Evolutionary conservation across 2,113 vertebrate species (phyloP).

Genomic region (Cranoglanis bouderius): DNA sequence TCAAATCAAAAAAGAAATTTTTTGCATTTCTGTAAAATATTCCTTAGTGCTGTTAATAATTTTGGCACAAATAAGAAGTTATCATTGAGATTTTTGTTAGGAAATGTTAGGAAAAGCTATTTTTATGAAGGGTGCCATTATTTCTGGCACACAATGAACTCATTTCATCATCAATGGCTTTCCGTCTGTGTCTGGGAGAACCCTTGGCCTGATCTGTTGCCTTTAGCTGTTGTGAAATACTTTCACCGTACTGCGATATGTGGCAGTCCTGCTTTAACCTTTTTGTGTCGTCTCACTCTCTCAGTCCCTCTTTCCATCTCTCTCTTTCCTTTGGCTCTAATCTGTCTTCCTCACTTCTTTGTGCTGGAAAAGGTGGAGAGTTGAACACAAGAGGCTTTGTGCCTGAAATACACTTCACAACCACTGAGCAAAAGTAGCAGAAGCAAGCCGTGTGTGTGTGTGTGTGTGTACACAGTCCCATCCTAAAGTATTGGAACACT

Average conservation of each 20-base stretch:
- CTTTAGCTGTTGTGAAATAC: slow-evolving; percentile 74
- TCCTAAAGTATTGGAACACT: background rate
- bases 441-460: slow-evolving; percentile 28
- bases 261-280: slow-evolving; percentile 59
- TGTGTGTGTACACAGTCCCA: background rate
- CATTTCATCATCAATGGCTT: background rate
- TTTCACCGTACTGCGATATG: slow-evolving; percentile 68
- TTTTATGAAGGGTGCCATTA: background rate
- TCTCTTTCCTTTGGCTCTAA: slow-evolving; percentile 3
- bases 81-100: background rate
- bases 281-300: slow-evolving; percentile 23
- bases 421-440: slow-evolving; percentile 64
- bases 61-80: background rate
- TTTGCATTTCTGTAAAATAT: background rate
- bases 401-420: slow-evolving; percentile 64
- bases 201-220: slow-evolving; percentile 60
- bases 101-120: background rate
- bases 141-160: background rate
- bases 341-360: slow-evolving; percentile 9
- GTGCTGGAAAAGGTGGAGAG: slow-evolving; percentile 13
- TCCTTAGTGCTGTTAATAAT: background rate
- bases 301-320: slow-evolving; percentile 42
- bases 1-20: background rate
- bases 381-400: slow-evolving; percentile 64
- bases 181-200: slow-evolving; percentile 48